Evolutionary conservation across 2,888 invertebrate genomes (phyloP), one percentile per base, ranked within the genome.

Genomic region (Nyleta sp.): DNA sequence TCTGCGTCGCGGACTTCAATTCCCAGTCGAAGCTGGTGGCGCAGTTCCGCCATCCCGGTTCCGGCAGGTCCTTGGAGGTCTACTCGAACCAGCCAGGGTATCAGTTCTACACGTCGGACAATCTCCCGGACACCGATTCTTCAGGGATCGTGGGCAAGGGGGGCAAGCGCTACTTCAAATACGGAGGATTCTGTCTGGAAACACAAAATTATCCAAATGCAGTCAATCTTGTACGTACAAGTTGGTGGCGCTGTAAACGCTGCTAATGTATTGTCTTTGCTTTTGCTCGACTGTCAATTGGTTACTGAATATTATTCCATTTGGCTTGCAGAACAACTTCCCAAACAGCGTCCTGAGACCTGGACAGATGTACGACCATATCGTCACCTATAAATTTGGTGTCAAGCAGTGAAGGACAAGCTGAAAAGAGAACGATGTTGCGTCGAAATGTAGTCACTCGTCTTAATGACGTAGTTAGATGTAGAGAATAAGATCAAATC

Each of bases 191-290:
- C 86, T 97, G 97, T 87, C 91, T 98, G 60, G 97, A 98, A 92
- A 96, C 98, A 0, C 98, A 98, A 91, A 96, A 96, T 88, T 98
- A 95, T 91, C 98, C 98, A 0, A 96, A 99, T 91, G 96, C 97
- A 10, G 92, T 96, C 0, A 96, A 98, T 91, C 94, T 96, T 89
- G 95, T 95, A 90, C 93, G 93, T 89, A 67, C n/a, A 15, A 46
- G 8, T 1, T 17, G 13, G n/a, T n/a, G n/a, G n/a, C n/a, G n/a
- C n/a, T n/a, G n/a, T n/a, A n/a, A n/a, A 24, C 24, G 3, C 24
- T 24, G 24, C 24, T 24, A n/a, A n/a, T n/a, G n/a, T n/a, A n/a
- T n/a, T n/a, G n/a, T n/a, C n/a, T n/a, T n/a, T n/a, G n/a, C n/a
- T n/a, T n/a, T n/a, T n/a, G n/a, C n/a, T n/a, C n/a, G n/a, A n/a